These are phyloP conservation scores for Hymenopus coronatus DNA, from an alignment of 2,888 invertebrate genomes.

Conservation along the genomic window DNA sequence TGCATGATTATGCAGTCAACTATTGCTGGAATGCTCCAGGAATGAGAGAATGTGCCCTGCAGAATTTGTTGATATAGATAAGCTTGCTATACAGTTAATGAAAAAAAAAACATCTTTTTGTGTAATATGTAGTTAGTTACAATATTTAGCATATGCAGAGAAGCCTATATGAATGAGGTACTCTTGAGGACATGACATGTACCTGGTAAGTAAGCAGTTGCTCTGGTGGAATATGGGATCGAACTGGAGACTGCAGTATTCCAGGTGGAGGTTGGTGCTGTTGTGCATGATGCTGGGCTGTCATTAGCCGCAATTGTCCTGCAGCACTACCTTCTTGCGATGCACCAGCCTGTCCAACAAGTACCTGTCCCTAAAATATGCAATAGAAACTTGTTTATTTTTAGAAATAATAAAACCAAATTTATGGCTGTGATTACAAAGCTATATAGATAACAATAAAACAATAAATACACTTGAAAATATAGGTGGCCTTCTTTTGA, in stretches of 20 bases:
- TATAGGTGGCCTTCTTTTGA: no score
- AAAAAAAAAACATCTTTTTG: background rate
- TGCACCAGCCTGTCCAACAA: background rate
- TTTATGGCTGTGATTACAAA: no score
- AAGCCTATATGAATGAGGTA: background rate
- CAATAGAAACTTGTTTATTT: background rate
- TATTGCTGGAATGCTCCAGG: no score
- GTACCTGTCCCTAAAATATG: background rate
- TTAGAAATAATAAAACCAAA: no score
- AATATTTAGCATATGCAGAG: background rate
- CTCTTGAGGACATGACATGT: background rate
- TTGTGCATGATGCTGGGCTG: constrained; percentile 73
- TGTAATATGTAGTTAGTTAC: background rate
- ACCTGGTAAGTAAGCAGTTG: constrained; percentile 36
- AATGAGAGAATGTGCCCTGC: no score
- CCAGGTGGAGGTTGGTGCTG: constrained; percentile 48
- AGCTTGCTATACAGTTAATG: background rate
- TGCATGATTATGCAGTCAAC: no score
- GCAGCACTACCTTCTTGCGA: constrained; percentile 46
- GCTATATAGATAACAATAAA: no score
- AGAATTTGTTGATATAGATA: no score
- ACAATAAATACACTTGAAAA: no score
- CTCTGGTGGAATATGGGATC: constrained; percentile 45
- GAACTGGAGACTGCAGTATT: constrained; percentile 44
- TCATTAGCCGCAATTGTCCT: constrained; percentile 67